phyloP scores from a whole-genome alignment of 2,113 vertebrate genomes.

The Leiothrix lutea region DNA sequence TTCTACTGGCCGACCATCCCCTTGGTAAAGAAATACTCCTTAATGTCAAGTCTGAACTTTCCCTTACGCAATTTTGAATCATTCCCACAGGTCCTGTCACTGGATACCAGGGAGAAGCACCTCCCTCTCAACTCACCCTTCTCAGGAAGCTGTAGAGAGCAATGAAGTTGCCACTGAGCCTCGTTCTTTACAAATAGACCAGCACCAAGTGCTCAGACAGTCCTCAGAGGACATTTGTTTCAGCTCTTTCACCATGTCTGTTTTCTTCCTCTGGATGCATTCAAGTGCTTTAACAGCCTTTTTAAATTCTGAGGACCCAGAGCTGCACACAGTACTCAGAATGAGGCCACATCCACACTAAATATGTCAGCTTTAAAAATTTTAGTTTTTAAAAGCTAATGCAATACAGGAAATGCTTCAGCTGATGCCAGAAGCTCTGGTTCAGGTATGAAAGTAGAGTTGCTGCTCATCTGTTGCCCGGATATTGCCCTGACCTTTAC shows the following conservation, averaged over 20 bases:
- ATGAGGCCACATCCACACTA: not conserved
- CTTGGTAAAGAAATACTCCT: not conserved
- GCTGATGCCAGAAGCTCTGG: not conserved
- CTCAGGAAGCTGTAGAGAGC: not conserved
- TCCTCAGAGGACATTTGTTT: not conserved
- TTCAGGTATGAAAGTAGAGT: not conserved
- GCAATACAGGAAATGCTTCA: not conserved
- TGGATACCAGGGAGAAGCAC: not conserved
- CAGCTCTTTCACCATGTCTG: not conserved
- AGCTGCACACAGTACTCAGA: not conserved
- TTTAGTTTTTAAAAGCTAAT: not conserved
- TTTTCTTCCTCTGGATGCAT: not conserved
- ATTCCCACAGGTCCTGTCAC: rapidly evolving
- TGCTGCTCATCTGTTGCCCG: not conserved
- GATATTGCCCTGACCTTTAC: not conserved
- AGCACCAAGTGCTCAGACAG: rapidly evolving
- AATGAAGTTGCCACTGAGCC: rapidly evolving
- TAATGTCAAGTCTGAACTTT: not conserved
- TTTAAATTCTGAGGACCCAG: not conserved
- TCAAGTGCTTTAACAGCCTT: not conserved
- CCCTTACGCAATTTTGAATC: not conserved
- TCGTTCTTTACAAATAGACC: not conserved
- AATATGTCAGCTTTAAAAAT: not conserved
- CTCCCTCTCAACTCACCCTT: rapidly evolving
- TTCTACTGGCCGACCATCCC: not conserved